Evolutionary conservation across 2,888 invertebrate genomes (phyloP).

Genomic region (Syrista parreyssii): DNA sequence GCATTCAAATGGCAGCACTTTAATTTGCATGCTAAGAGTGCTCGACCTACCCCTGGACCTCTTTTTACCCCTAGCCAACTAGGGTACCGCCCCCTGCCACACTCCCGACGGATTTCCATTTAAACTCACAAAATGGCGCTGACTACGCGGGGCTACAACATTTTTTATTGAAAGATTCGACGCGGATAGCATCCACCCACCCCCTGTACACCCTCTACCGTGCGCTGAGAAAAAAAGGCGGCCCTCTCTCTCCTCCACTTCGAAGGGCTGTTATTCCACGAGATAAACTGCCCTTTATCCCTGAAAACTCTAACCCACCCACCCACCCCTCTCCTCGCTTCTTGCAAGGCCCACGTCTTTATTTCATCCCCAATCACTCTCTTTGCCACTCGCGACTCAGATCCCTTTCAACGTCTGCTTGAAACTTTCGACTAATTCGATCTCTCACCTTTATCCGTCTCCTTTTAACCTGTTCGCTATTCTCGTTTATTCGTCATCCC

Average conservation of each 20-base stretch:
- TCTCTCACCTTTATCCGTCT: background rate
- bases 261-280: slow-evolving; percentile 43
- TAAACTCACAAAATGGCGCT: slow-evolving; percentile 67
- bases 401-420: background rate
- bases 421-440: background rate
- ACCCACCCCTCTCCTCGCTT: slow-evolving; percentile 27
- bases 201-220: background rate
- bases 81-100: slow-evolving; percentile 33
- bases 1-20: slow-evolving; percentile 65
- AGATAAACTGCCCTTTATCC: slow-evolving; percentile 60
- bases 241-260: slow-evolving; percentile 12
- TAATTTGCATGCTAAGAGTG: slow-evolving; percentile 67
- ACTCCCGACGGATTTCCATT: slow-evolving; percentile 61
- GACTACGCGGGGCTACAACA: slow-evolving; percentile 64
- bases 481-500: background rate
- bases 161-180: slow-evolving; percentile 67
- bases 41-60: slow-evolving; percentile 46
- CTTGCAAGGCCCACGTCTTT: slow-evolving; percentile 27
- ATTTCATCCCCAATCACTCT: slow-evolving; percentile 28
- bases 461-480: background rate
- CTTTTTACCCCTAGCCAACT: slow-evolving; percentile 34
- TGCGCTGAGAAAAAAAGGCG: slow-evolving; percentile 28
- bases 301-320: slow-evolving; percentile 28
- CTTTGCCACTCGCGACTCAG: background rate
- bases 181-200: slow-evolving; percentile 49